A percentile compares a stretch with the other conserved stretches of the same genome.
Evolutionary conservation across 2,113 vertebrate species (phyloP).

Genomic region (Orycteropus afer): DNA sequence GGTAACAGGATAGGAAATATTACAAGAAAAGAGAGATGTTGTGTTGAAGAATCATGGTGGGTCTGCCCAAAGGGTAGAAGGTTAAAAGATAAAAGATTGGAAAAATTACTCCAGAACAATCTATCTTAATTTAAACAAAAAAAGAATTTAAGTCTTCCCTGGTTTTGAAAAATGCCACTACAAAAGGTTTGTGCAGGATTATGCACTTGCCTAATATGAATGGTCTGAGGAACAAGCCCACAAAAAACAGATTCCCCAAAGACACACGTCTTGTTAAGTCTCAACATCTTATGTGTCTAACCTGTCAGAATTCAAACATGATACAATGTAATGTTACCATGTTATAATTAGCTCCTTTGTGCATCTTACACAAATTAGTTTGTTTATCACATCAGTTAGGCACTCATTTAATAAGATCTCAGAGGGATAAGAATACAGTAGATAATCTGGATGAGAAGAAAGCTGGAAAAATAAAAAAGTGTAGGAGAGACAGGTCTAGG

Average conservation of each 20-base stretch:
- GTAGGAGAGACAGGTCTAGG: neutral
- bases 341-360: slow-evolving; percentile 18
- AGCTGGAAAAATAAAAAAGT: neutral
- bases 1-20: neutral
- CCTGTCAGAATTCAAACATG: neutral
- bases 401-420: slow-evolving; percentile 26
- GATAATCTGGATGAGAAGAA: neutral
- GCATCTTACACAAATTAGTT: neutral
- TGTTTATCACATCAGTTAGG: neutral
- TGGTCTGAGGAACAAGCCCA: neutral
- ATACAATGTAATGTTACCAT: neutral
- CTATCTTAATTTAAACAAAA: neutral
- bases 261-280: neutral
- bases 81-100: neutral
- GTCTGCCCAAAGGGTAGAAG: neutral
- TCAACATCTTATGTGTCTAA: neutral
- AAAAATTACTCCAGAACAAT: neutral
- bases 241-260: neutral
- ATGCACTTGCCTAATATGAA: rapidly evolving
- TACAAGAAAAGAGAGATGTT: neutral
- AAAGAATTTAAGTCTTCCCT: neutral
- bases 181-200: neutral
- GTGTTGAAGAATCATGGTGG: neutral
- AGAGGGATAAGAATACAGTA: neutral
- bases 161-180: neutral